phyloP scores from a whole-genome alignment of 2,113 vertebrate genomes.

The Emydocephalus ijimae region DNA sequence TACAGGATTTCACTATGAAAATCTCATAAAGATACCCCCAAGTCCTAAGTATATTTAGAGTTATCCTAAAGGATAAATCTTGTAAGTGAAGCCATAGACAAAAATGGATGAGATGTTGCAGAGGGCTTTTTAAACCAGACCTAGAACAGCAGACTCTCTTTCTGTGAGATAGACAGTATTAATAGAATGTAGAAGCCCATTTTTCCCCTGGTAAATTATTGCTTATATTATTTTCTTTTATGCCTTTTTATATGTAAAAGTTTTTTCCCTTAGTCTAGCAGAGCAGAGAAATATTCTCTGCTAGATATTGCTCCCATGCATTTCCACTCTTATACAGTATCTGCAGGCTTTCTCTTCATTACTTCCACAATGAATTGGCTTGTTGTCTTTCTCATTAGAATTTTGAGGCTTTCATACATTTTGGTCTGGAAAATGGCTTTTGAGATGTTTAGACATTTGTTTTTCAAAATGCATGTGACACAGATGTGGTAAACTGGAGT shows the following conservation, averaged over 20 bases:
- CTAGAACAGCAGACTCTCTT: not conserved
- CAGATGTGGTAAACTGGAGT: not conserved
- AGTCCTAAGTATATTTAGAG: not conserved
- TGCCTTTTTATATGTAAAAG: not conserved
- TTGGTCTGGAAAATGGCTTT: not conserved
- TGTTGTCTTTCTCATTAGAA: not conserved
- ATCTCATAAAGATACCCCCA: not conserved
- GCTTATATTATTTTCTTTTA: not conserved
- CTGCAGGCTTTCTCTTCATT: slow-evolving; percentile 1
- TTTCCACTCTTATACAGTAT: slow-evolving; percentile 6
- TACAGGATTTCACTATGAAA: not conserved
- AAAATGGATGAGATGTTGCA: not conserved
- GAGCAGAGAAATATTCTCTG: not conserved
- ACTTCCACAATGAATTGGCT: not conserved
- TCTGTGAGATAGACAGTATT: not conserved
- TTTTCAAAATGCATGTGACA: not conserved
- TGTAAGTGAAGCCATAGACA: not conserved
- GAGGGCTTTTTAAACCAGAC: not conserved
- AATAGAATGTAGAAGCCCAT: not conserved
- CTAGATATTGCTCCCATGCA: not conserved
- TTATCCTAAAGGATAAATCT: not conserved
- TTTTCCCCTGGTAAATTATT: not conserved
- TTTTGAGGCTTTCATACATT: not conserved
- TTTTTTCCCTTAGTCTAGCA: not conserved
- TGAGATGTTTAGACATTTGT: not conserved